These are phyloP conservation scores for Pimephales promelas DNA, from an alignment of 2,113 vertebrate species.

Conservation along the genomic window DNA sequence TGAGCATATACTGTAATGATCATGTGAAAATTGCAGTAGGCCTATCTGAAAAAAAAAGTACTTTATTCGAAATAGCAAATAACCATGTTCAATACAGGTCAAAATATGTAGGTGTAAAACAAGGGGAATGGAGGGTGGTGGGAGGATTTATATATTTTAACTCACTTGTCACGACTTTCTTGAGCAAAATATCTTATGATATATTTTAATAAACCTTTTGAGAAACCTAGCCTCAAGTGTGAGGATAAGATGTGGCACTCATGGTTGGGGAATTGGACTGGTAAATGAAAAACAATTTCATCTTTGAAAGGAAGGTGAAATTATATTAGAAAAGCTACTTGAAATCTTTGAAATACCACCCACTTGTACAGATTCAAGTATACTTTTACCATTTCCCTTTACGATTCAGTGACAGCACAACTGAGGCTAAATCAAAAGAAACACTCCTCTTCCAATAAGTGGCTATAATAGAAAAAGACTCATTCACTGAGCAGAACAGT, in stretches of 20 bases:
- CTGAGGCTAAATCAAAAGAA: neutral
- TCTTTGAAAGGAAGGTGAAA: constrained; percentile 16
- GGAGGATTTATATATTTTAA: neutral
- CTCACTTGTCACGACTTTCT: neutral
- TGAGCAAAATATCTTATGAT: neutral
- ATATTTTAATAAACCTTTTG: constrained; percentile 13
- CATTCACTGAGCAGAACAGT: neutral
- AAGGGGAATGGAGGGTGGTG: neutral
- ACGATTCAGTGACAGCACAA: neutral
- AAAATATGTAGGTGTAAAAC: neutral
- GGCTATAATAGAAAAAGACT: constrained; percentile 10
- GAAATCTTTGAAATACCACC: constrained; percentile 12
- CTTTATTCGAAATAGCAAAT: neutral
- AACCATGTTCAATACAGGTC: neutral
- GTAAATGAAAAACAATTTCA: constrained; percentile 26
- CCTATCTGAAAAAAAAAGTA: neutral
- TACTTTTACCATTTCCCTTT: neutral
- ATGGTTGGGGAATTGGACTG: neutral
- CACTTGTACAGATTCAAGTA: neutral
- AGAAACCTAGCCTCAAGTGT: neutral
- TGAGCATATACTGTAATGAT: neutral
- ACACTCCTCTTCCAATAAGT: constrained; percentile 12
- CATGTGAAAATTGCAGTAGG: neutral
- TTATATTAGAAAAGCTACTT: constrained; percentile 16
- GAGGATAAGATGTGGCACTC: neutral